Conservation (phyloP, 2,113 vertebrate species). For the Etia nguti region DNA sequence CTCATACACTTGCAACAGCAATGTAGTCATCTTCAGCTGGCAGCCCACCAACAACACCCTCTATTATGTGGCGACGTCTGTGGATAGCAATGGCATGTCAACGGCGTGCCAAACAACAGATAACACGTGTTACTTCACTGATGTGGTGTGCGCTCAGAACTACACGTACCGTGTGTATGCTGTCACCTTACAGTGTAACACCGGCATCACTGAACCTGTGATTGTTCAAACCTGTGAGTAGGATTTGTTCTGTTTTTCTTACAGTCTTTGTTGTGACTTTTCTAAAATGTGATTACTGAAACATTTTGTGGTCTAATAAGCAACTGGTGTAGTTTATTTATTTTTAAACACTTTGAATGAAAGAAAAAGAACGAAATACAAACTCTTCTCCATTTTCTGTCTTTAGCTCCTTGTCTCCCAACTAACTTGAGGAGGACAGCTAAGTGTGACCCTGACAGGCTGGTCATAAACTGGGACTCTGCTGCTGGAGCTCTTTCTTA, state of each 20-base stretch:
- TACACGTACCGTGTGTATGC: constrained; percentile 67
- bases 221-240: constrained; percentile 56
- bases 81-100: constrained; percentile 9
- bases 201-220: constrained; percentile 24
- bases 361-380: neutral
- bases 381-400: neutral
- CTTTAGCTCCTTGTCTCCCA: constrained; percentile 73
- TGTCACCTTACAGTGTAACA: constrained; percentile 49
- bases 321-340: neutral
- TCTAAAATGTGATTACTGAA: neutral
- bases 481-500: constrained; percentile 67
- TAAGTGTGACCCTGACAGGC: constrained; percentile 37
- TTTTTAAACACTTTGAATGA: neutral
- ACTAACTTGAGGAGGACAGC: constrained; percentile 46
- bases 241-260: neutral
- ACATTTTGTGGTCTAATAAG: neutral
- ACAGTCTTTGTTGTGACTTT: neutral
- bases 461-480: constrained; percentile 64
- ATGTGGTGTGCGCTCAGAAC: constrained; percentile 54
- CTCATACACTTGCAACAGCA: constrained; percentile 59
- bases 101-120: constrained; percentile 57
- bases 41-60: constrained; percentile 52
- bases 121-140: constrained; percentile 67
- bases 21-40: constrained; percentile 67
- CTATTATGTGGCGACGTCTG: constrained; percentile 62